Conservation (phyloP, 2,113 vertebrate species). For the Apteryx mantelli region DNA sequence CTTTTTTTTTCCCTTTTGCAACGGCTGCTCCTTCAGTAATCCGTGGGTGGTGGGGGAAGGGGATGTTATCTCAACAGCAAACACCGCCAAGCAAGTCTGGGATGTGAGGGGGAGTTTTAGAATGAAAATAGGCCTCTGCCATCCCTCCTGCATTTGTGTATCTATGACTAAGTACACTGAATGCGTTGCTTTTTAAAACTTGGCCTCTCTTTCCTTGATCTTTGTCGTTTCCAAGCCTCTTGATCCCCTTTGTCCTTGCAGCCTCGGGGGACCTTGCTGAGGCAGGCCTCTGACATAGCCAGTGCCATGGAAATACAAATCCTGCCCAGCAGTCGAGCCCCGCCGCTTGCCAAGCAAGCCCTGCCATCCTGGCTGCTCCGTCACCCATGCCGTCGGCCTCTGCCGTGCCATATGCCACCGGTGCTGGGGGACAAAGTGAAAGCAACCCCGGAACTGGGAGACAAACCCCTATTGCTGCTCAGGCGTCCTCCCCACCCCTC, state of each 20-base stretch:
- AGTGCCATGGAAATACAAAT: constrained; percentile 5
- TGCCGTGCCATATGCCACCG: not conserved
- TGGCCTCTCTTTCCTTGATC: constrained; percentile 10
- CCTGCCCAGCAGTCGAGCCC: not conserved
- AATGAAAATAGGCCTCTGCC: constrained; percentile 51
- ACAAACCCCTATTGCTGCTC: not conserved
- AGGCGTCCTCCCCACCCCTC: not conserved
- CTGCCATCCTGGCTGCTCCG: not conserved
- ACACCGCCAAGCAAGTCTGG: constrained; percentile 38
- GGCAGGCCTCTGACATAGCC: not conserved
- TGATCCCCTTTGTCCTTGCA: constrained; percentile 36
- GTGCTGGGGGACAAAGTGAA: not conserved
- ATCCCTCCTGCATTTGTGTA: not conserved
- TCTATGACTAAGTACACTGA: constrained; percentile 1
- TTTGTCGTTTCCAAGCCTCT: constrained; percentile 13
- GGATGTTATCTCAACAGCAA: constrained; percentile 54
- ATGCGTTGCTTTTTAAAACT: not conserved
- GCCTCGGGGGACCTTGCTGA: not conserved
- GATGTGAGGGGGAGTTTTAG: constrained; percentile 49
- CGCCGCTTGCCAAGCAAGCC: no score
- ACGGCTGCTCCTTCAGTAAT: constrained; percentile 50
- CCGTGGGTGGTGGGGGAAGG: constrained; percentile 56
- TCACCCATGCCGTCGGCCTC: not conserved
- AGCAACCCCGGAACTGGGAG: not conserved
- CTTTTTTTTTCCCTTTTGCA: not conserved